Percentiles rank a stretch among this genome's conserved stretches.
These are phyloP conservation scores for Macrobrachium rosenbergii DNA, from an alignment of 1,140 invertebrate species.

Conservation along the genomic window DNA sequence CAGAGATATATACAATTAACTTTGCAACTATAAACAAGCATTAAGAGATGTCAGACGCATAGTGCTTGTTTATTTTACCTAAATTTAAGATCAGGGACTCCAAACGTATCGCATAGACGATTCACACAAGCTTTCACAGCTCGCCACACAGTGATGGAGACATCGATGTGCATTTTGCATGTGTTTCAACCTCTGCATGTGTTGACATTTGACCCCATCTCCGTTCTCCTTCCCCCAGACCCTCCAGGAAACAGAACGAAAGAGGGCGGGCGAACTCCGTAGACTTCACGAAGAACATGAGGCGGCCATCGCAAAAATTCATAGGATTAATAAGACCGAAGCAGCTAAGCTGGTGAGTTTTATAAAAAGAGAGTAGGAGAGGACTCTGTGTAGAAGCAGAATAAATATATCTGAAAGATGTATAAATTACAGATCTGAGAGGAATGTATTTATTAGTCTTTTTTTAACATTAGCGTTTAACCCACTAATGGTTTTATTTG, in stretches of 20 bases:
- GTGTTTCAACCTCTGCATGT: background rate
- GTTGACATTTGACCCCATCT: background rate
- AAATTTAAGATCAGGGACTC: too few species aligned
- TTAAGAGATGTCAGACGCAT: too few species aligned
- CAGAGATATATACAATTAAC: too few species aligned
- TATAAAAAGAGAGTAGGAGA: background rate
- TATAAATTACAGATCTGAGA: too few species aligned
- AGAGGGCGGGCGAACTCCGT: conserved; percentile 45
- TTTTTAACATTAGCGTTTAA: too few species aligned
- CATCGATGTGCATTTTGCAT: background rate
- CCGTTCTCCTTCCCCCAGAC: conserved; percentile 31
- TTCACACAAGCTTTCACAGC: too few species aligned
- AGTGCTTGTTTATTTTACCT: too few species aligned
- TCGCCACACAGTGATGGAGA: background rate
- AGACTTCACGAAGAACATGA: conserved; percentile 51
- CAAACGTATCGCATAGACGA: too few species aligned
- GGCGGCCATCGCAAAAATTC: conserved; percentile 33
- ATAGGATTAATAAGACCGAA: conserved; percentile 44
- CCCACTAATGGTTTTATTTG: too few species aligned
- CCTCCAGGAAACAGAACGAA: conserved; percentile 50
- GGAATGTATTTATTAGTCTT: too few species aligned
- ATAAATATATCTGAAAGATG: too few species aligned
- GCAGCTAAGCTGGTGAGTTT: conserved; percentile 44
- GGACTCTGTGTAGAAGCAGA: background rate
- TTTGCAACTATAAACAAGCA: too few species aligned